A percentile compares a stretch with the other conserved stretches of the same genome.
Conservation (phyloP, 1,140 invertebrate genomes). For the Aplysia californica region DNA sequence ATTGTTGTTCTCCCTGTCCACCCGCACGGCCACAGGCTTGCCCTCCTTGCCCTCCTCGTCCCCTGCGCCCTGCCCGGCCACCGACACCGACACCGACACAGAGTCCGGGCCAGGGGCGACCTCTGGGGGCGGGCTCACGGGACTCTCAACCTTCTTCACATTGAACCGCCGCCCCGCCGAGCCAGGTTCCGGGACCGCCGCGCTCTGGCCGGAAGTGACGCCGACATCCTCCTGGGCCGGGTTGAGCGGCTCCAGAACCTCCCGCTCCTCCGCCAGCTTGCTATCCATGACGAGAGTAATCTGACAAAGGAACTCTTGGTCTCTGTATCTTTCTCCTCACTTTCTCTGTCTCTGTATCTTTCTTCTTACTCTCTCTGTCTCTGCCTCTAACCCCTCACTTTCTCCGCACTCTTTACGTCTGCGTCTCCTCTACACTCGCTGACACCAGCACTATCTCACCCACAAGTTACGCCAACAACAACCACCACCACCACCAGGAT, state of each 20-base stretch:
- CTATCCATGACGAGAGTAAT: background rate
- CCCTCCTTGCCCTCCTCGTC: background rate
- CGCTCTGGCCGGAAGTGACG: background rate
- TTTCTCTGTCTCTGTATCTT: background rate
- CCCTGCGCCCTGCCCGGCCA: background rate
- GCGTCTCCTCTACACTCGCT: background rate
- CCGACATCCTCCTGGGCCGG: no score
- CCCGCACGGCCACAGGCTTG: background rate
- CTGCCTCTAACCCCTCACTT: background rate
- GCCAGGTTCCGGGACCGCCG: background rate
- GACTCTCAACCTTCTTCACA: background rate
- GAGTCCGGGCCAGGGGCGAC: no score
- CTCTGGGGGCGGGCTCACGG: no score
- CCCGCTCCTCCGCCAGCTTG: background rate
- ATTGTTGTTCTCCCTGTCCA: background rate
- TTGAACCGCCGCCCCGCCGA: conserved; percentile 12
- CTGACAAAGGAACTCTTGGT: background rate
- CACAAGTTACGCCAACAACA: no score
- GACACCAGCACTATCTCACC: conserved; percentile 17
- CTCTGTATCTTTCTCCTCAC: background rate
- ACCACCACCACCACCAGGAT: no score
- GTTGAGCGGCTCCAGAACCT: conserved; percentile 16
- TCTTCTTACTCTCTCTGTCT: background rate
- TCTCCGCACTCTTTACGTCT: background rate
- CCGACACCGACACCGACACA: background rate